Percentiles rank a stretch among this genome's conserved stretches.
Conservation (phyloP, 1,140 invertebrate species). For the Drosophila nikananu region DNA sequence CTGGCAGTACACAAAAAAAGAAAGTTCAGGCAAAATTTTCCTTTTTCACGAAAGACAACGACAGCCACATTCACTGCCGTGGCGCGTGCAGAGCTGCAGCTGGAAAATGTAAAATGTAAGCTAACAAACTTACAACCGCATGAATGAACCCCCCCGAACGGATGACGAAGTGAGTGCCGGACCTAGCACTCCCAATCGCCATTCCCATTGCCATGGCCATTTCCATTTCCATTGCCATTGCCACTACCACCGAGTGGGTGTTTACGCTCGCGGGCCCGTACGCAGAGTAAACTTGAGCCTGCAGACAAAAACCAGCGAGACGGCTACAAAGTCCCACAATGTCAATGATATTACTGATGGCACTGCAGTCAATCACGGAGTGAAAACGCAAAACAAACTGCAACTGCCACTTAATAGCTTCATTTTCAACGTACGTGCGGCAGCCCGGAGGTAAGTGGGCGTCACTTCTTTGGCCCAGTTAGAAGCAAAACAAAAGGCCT, state of each 20-base stretch:
- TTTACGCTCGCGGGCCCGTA: conserved; percentile 20
- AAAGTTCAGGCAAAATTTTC: conserved; percentile 80
- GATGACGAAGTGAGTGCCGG: conserved; percentile 61
- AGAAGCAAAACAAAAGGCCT: conserved; percentile 7
- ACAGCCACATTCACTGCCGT: conserved; percentile 76
- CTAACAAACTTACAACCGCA: conserved; percentile 62
- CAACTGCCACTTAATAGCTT: conserved; percentile 77
- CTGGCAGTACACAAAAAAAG: conserved; percentile 69
- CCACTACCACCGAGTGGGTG: conserved; percentile 63
- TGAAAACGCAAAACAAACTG: conserved; percentile 70
- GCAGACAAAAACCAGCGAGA: conserved; percentile 26
- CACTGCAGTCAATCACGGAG: conserved; percentile 33
- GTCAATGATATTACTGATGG: conserved; percentile 45
- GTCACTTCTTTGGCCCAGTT: conserved; percentile 36
- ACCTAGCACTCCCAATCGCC: conserved; percentile 57
- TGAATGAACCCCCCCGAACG: conserved; percentile 65
- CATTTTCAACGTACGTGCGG: conserved; percentile 48
- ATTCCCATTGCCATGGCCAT: conserved; percentile 49
- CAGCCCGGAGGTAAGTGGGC: conserved; percentile 45
- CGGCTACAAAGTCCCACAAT: conserved; percentile 23
- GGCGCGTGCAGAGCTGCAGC: conserved; percentile 44
- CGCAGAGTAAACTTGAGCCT: background rate
- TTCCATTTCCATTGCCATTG: conserved; percentile 40
- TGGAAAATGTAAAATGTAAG: conserved; percentile 78
- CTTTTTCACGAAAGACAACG: conserved; percentile 72